phyloP scores from a whole-genome alignment of 2,888 invertebrate species.

The Panzeria rudis region DNA sequence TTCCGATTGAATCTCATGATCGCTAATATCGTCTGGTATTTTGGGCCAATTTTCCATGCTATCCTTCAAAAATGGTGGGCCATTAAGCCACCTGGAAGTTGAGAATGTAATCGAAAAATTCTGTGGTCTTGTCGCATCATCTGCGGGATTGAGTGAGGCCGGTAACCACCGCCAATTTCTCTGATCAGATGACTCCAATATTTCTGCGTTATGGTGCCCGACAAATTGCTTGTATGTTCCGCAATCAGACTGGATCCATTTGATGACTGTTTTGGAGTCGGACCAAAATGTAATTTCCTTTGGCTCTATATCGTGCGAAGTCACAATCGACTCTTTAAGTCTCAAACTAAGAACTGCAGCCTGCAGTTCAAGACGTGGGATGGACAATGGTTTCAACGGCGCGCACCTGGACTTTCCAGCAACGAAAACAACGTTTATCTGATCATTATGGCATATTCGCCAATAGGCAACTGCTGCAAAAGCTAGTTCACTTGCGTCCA shows the following conservation, averaged over 20 bases:
- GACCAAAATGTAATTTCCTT: conserved; percentile 20
- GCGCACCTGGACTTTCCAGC: conserved; percentile 42
- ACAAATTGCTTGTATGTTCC: conserved; percentile 48
- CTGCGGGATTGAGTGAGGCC: conserved; percentile 34
- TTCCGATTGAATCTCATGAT: conserved; percentile 9
- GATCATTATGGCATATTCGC: conserved; percentile 14
- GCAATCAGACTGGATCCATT: conserved; percentile 47
- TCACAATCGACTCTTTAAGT: conserved; percentile 33
- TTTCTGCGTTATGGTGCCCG: conserved; percentile 26
- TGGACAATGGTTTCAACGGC: conserved; percentile 53
- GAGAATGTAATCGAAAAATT: conserved; percentile 20
- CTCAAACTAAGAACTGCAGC: conserved; percentile 49
- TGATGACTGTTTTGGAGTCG: conserved; percentile 41
- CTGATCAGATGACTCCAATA: conserved; percentile 28
- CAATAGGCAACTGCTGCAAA: conserved; percentile 60
- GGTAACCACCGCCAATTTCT: conserved; percentile 43
- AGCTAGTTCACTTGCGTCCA: conserved; percentile 21
- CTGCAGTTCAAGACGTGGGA: conserved; percentile 58
- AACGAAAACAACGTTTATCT: conserved; percentile 38
- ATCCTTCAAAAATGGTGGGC: not conserved
- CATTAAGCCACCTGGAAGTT: conserved; percentile 28
- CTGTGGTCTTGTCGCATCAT: conserved; percentile 43
- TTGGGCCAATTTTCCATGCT: not conserved
- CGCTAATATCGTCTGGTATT: conserved; percentile 28
- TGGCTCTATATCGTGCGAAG: conserved; percentile 39